Evolutionary conservation across 2,888 invertebrate species (phyloP).

Genomic region (Caenorhabditis macrosperma): DNA sequence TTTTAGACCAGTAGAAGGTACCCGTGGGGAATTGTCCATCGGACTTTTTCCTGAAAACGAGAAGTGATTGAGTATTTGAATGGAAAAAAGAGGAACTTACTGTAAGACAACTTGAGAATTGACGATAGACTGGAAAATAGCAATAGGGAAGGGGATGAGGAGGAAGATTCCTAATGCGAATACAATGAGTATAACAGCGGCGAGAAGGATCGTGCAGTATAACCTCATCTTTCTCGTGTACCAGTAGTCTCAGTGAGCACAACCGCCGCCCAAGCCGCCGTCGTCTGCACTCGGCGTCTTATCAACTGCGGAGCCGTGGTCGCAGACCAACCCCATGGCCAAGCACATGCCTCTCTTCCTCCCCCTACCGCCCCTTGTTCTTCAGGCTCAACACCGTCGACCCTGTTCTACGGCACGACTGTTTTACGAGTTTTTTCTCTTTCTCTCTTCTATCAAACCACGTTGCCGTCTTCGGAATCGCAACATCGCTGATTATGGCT

Average conservation of each 20-base stretch:
- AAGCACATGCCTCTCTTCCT: constrained; percentile 31
- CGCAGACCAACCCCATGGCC: constrained; percentile 33
- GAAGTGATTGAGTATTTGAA: not conserved
- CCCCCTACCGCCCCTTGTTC: constrained; percentile 18
- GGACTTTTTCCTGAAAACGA: constrained; percentile 44
- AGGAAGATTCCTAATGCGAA: constrained; percentile 62
- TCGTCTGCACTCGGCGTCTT: constrained; percentile 40
- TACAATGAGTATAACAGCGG: constrained; percentile 49
- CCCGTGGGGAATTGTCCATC: constrained; percentile 62
- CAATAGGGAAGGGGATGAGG: constrained; percentile 64
- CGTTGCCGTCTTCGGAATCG: constrained; percentile 18
- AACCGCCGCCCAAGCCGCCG: constrained; percentile 30
- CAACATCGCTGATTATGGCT: constrained; percentile 2
- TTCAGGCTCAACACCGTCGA: constrained; percentile 14
- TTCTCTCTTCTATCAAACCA: constrained; percentile 24
- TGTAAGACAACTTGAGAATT: constrained; percentile 65
- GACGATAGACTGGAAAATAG: constrained; percentile 62
- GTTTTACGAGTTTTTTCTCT: constrained; percentile 43
- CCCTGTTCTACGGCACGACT: constrained; percentile 31
- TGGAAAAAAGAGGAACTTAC: constrained; percentile 45
- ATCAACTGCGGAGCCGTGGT: constrained; percentile 20
- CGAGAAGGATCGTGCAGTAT: constrained; percentile 28
- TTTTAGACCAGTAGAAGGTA: constrained; percentile 62
- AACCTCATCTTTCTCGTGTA: constrained; percentile 49
- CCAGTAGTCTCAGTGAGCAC: constrained; percentile 47